Conservation (phyloP, 1,140 invertebrate genomes). For the Caenorhabditis tropicalis region DNA sequence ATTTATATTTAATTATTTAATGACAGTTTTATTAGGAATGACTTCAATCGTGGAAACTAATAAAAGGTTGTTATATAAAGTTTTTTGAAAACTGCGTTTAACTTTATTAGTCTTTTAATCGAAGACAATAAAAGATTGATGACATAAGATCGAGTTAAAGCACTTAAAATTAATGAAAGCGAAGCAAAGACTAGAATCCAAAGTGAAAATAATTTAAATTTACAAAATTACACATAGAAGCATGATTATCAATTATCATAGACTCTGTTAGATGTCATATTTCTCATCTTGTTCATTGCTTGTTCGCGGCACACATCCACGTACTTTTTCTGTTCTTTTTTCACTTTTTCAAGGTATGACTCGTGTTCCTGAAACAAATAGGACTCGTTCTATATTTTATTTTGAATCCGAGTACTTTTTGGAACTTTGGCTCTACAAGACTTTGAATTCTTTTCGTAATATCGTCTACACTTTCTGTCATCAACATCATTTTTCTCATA, state of each 20-base stretch:
- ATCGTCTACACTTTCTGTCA: constrained; percentile 22
- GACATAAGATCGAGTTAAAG: too few relatives aligned
- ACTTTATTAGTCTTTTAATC: too few relatives aligned
- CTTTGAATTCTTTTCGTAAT: constrained; percentile 39
- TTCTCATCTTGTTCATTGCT: constrained; percentile 50
- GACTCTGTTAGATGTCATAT: neutral
- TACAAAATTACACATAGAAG: neutral
- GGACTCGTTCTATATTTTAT: neutral
- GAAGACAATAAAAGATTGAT: too few relatives aligned
- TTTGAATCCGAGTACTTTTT: neutral
- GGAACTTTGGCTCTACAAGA: constrained; percentile 38
- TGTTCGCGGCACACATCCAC: constrained; percentile 40
- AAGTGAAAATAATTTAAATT: neutral
- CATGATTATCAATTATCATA: neutral
- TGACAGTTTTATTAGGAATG: too few relatives aligned
- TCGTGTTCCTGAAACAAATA: constrained; percentile 43
- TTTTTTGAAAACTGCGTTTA: too few relatives aligned
- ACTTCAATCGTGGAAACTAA: too few relatives aligned
- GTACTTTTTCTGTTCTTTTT: constrained; percentile 41
- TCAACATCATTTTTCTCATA: constrained; percentile 33
- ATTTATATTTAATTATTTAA: too few relatives aligned
- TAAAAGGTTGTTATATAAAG: too few relatives aligned
- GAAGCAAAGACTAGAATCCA: too few relatives aligned
- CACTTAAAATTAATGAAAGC: neutral
- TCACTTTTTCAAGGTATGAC: constrained; percentile 23